These are phyloP conservation scores for Itoplectis maculator DNA, from an alignment of 2,888 invertebrate species.

Conservation along the genomic window DNA sequence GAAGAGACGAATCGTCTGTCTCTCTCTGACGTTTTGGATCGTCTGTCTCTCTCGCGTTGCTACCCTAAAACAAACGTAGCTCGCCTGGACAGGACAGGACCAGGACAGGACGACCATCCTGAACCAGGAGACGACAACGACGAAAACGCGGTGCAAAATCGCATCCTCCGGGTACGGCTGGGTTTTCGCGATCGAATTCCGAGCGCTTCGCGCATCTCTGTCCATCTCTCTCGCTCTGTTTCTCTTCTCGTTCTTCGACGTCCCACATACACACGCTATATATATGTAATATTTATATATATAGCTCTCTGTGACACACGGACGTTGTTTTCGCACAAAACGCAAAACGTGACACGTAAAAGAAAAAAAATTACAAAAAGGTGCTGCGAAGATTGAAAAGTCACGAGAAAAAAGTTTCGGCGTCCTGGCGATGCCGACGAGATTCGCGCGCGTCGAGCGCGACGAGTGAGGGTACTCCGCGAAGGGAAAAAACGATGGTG, in stretches of 20 bases:
- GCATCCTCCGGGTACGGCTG: not conserved
- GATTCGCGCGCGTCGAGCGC: not conserved
- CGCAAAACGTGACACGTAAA: no score
- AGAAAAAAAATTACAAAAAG: no score
- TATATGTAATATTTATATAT: no score
- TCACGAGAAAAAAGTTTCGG: not conserved
- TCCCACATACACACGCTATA: not conserved
- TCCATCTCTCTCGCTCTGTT: not conserved
- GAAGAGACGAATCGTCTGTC: no score
- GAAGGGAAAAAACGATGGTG: not conserved
- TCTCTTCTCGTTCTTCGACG: not conserved
- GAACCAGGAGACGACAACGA: slow-evolving; percentile 24
- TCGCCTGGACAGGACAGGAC: no score
- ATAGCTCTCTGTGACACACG: no score
- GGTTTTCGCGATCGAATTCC: slow-evolving; percentile 31
- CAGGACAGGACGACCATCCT: no score
- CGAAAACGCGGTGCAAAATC: not conserved
- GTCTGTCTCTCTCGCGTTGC: not conserved
- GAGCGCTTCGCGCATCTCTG: slow-evolving; percentile 1
- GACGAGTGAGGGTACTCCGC: not conserved
- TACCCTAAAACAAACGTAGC: no score
- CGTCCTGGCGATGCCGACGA: not conserved
- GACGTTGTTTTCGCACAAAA: no score
- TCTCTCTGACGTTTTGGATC: no score
- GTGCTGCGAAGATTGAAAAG: no score